phyloP scores from a whole-genome alignment of 2,797 vertebrate species.

The Danio kyathit region DNA sequence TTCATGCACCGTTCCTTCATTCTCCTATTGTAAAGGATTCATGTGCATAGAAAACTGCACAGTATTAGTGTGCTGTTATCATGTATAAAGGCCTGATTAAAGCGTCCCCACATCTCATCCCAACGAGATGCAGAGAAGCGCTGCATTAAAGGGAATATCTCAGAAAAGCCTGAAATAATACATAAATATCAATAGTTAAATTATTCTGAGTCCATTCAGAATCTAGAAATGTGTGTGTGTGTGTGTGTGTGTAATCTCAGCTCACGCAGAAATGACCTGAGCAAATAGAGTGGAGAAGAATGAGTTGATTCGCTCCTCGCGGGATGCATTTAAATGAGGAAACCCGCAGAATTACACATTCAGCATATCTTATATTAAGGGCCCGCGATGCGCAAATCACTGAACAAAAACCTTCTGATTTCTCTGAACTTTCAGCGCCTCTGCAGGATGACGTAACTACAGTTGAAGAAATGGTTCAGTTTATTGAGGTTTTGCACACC shows the following conservation, averaged over 20 bases:
- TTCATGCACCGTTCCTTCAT: slow-evolving; percentile 37
- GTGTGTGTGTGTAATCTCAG: slow-evolving; percentile 38
- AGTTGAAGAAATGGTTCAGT: no score
- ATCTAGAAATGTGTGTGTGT: slow-evolving; percentile 35
- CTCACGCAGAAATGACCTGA: slow-evolving; percentile 46
- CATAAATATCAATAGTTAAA: slow-evolving; percentile 65
- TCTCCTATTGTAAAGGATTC: slow-evolving; percentile 27
- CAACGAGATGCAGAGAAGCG: slow-evolving; percentile 54
- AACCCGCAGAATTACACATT: slow-evolving; percentile 37
- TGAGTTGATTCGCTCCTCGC: slow-evolving; percentile 23
- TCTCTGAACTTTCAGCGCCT: not conserved
- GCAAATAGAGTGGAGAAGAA: slow-evolving; percentile 35
- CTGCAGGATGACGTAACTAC: no score
- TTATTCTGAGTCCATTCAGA: slow-evolving; percentile 59
- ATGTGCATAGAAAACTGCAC: slow-evolving; percentile 61
- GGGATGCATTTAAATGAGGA: slow-evolving; percentile 17
- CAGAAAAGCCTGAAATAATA: slow-evolving; percentile 58
- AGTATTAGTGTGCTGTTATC: slow-evolving; percentile 68
- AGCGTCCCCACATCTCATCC: slow-evolving; percentile 66
- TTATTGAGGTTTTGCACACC: no score
- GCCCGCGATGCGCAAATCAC: slow-evolving; percentile 10
- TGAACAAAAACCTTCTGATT: slow-evolving; percentile 34
- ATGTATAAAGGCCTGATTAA: slow-evolving; percentile 76
- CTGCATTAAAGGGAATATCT: slow-evolving; percentile 53
- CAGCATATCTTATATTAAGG: slow-evolving; percentile 34